A percentile compares a stretch with the other conserved stretches of the same genome.
Evolutionary conservation across 2,888 invertebrate species (phyloP).

Genomic region (Cybosia mesomella): DNA sequence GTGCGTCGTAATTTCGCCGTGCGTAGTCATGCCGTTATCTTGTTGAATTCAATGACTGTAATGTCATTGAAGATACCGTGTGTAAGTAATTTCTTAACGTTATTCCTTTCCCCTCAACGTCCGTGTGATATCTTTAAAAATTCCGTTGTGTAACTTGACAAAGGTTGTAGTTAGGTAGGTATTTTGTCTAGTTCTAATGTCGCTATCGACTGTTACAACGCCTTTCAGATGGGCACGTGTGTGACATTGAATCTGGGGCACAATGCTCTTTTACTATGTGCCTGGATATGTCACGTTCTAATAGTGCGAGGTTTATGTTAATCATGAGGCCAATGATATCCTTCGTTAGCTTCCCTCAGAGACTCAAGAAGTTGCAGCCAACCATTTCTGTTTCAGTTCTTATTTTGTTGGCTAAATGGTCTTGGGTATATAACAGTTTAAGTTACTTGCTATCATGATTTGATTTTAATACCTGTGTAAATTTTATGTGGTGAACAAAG

Average conservation of each 20-base stretch:
- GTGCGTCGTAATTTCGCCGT: slow-evolving; percentile 83
- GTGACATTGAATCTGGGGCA: slow-evolving; percentile 68
- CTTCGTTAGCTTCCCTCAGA: background rate
- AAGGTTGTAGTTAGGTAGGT: slow-evolving; percentile 44
- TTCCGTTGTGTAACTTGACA: slow-evolving; percentile 51
- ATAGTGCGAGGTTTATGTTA: slow-evolving; percentile 28
- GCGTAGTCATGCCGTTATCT: slow-evolving; percentile 83
- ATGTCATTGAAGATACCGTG: slow-evolving; percentile 46
- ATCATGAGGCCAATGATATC: slow-evolving; percentile 28
- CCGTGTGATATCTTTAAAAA: slow-evolving; percentile 24
- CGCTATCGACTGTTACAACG: slow-evolving; percentile 44
- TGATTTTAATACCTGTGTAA: background rate
- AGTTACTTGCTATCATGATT: background rate
- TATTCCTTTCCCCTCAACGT: slow-evolving; percentile 33
- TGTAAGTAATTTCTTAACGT: slow-evolving; percentile 34
- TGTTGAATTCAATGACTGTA: slow-evolving; percentile 75
- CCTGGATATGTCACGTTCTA: slow-evolving; percentile 25
- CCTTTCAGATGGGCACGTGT: slow-evolving; percentile 67
- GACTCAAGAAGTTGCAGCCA: background rate
- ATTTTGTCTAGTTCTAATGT: slow-evolving; percentile 50
- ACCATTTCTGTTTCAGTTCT: slow-evolving; percentile 10
- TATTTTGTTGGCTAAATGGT: slow-evolving; percentile 7
- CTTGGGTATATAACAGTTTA: slow-evolving; percentile 14
- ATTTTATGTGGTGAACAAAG: background rate
- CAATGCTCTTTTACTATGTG: slow-evolving; percentile 44